These are phyloP conservation scores for Hippocampus kuda DNA, from an alignment of 2,797 vertebrate species.

Conservation along the genomic window DNA sequence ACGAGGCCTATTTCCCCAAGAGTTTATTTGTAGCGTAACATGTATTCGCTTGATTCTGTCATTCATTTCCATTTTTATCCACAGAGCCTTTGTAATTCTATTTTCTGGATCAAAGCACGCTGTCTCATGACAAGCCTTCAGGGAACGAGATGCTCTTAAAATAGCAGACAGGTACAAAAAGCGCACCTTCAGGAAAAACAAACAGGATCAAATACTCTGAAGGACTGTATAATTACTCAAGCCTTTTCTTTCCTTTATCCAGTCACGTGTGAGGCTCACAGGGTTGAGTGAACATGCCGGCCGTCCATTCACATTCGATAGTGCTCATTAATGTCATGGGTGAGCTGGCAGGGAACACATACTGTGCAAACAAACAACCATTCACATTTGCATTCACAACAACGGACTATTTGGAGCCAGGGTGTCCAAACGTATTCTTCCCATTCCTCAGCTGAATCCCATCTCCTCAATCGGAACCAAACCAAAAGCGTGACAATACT, in stretches of 20 bases:
- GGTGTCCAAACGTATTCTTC: too few relatives aligned
- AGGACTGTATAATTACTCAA: background rate
- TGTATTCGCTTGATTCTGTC: constrained; percentile 45
- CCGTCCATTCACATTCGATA: background rate
- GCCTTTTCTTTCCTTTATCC: background rate
- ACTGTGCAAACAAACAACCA: background rate
- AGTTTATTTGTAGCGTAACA: constrained; percentile 45
- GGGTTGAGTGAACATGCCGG: background rate
- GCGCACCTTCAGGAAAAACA: constrained; percentile 3
- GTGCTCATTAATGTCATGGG: background rate
- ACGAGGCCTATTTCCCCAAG: constrained; percentile 17
- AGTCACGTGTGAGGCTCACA: background rate
- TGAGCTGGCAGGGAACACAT: background rate
- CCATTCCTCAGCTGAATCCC: too few relatives aligned
- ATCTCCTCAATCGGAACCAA: too few relatives aligned
- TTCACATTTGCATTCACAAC: background rate
- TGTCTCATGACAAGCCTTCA: constrained; percentile 11
- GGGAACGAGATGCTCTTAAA: constrained; percentile 29
- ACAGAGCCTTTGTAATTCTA: constrained; percentile 44
- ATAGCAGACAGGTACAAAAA: constrained; percentile 27
- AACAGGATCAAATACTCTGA: background rate
- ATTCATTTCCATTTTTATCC: constrained; percentile 57
- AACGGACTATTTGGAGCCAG: background rate
- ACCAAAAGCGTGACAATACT: too few relatives aligned
- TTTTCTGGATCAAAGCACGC: constrained; percentile 35